Base-by-base conservation (phyloP, 2,888 invertebrate genomes). In the Phyto melanocephala region DNA sequence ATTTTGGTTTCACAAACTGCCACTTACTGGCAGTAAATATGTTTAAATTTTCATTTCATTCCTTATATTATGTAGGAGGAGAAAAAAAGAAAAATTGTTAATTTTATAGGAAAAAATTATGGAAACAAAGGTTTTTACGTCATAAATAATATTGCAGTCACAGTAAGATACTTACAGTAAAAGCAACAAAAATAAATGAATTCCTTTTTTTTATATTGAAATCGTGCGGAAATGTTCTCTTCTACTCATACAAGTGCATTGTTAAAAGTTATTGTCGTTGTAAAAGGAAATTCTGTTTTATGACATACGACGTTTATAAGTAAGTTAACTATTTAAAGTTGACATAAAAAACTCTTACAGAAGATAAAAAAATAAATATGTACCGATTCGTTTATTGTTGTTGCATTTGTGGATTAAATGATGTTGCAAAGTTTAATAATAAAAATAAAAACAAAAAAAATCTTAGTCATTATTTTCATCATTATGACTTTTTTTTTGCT, bases 151-250 rank as follows among this genome's bases (percentile, higher is more conserved):
- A 10, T 63, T 15, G 15, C 8, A n/a, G 45, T 20, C 40, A 11
- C 17, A 65, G 47, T 50, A 58, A 71, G 52, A 58, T 50, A 52
- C 15, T 22, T 47, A 17, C 8, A 52, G 17, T 65, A 20, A 47
- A 60, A 60, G 22, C 50, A 20, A 47, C 50, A 60, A 20, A 40
- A 76, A 50, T n/a, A 52, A 24, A 52, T 52, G n/a, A 4, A 13
- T 7, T 17, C 11, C 47, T 63, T 67, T 78, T 78, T 67, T 50
- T 54, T 62, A 84, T 82, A 86, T 85, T 85, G 86, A 86, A 87
- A 85, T 85, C 86, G 85, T 86, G 85, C 86, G 85, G 86, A 87
- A 86, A 85, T 85, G 84, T 83, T 75, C 60, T 47, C 67, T 68
- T 7, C 2, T 33, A 63, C 22, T 33, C 4, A 13, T 17, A 33